Percentiles rank a stretch among this genome's conserved stretches.
These are phyloP conservation scores for Drosophila nr. fundita DNA, from an alignment of 2,888 invertebrate species.

Conservation along the genomic window DNA sequence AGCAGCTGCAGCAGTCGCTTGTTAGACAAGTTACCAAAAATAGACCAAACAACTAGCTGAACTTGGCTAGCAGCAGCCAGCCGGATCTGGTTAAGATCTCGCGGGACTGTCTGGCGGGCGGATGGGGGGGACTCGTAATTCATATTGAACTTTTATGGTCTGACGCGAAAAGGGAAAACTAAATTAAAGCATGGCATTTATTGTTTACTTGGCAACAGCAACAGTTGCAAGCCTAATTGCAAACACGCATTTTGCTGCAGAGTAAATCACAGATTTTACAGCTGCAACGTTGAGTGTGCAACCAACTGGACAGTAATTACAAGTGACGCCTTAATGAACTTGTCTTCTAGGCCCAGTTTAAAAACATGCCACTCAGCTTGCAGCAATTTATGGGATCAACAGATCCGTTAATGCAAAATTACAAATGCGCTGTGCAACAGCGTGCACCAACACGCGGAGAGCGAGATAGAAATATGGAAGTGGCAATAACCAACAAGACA, in stretches of 20 bases:
- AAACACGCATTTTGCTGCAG: slow-evolving; percentile 12
- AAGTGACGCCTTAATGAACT: slow-evolving; percentile 53
- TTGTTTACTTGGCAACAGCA: slow-evolving; percentile 20
- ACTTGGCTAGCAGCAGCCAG: slow-evolving; percentile 52
- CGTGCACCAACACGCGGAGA: slow-evolving; percentile 18
- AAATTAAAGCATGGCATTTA: slow-evolving; percentile 6
- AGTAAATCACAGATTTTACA: slow-evolving; percentile 41
- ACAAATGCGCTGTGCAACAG: slow-evolving; percentile 70
- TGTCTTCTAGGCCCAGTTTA: slow-evolving; percentile 30
- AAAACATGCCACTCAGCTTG: slow-evolving; percentile 5
- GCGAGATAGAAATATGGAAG: slow-evolving; percentile 49
- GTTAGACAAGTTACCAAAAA: slow-evolving; percentile 80
- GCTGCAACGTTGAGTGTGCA: slow-evolving; percentile 20
- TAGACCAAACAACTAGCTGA: slow-evolving; percentile 65
- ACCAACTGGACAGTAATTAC: slow-evolving; percentile 49
- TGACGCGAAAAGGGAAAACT: slow-evolving; percentile 16
- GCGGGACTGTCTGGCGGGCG: not conserved
- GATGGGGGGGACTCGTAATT: slow-evolving; percentile 35
- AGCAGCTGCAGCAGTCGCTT: slow-evolving; percentile 64
- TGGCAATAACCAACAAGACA: slow-evolving; percentile 81
- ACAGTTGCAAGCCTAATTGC: slow-evolving; percentile 17
- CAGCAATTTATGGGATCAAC: slow-evolving; percentile 75
- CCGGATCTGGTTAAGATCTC: slow-evolving; percentile 39
- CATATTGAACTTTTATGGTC: slow-evolving; percentile 63
- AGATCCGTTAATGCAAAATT: slow-evolving; percentile 78